Conservation (phyloP, 2,797 vertebrate genomes). For the Salmo trutta region DNA sequence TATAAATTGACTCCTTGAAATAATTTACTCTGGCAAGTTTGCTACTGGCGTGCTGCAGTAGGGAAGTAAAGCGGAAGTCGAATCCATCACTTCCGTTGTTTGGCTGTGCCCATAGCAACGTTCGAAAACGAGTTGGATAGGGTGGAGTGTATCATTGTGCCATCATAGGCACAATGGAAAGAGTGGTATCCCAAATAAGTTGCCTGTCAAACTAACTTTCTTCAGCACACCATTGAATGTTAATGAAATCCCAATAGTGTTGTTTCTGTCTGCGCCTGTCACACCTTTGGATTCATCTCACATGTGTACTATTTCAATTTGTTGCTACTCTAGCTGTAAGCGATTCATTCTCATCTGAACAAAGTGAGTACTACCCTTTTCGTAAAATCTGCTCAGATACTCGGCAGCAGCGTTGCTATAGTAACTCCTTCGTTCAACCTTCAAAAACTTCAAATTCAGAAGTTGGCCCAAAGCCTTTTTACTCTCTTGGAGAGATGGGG, state of each 20-base stretch:
- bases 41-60: no score
- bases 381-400: background rate
- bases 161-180: background rate
- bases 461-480: background rate
- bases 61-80: no score
- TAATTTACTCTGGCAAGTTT: no score
- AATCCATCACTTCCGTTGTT: no score
- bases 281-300: background rate
- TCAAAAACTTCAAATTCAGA: background rate
- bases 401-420: background rate
- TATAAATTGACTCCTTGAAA: no score
- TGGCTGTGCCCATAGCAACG: no score
- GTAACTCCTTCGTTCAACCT: constrained; percentile 2
- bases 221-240: background rate
- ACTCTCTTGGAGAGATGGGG: background rate
- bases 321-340: background rate
- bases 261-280: background rate
- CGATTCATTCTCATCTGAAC: background rate
- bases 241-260: background rate
- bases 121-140: no score
- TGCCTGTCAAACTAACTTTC: background rate
- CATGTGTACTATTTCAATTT: background rate
- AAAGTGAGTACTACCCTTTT: background rate
- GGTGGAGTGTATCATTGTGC: no score
- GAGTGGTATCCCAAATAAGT: background rate